Percentiles rank a stretch among this genome's conserved stretches.
These are phyloP conservation scores for Corydoras sp. DNA, from an alignment of 2,113 vertebrate species.

Conservation along the genomic window DNA sequence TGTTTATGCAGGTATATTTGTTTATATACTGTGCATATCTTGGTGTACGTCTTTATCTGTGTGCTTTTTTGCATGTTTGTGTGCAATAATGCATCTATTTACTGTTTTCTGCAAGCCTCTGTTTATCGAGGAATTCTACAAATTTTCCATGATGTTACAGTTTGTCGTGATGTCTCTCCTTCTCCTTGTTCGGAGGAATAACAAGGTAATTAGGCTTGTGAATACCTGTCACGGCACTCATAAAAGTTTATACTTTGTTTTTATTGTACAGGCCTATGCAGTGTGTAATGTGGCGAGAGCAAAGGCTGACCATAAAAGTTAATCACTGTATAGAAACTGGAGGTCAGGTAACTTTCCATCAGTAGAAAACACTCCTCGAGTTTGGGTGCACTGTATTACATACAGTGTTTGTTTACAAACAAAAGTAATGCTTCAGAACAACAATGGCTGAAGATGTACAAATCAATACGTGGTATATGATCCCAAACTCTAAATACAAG, in stretches of 20 bases:
- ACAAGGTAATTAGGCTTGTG: constrained; percentile 63
- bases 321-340: constrained; percentile 75
- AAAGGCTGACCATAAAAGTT: constrained; percentile 75
- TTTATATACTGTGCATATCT: too few relatives aligned
- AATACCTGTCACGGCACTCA: constrained; percentile 62
- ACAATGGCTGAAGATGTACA: too few relatives aligned
- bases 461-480: too few relatives aligned
- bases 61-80: too few relatives aligned
- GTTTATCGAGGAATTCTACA: constrained; percentile 47
- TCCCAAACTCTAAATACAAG: too few relatives aligned
- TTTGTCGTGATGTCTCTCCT: constrained; percentile 56
- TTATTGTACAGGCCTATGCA: constrained; percentile 69
- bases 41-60: too few relatives aligned
- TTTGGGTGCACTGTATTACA: too few relatives aligned
- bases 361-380: constrained; percentile 49
- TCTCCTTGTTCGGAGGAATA: constrained; percentile 66
- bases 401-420: too few relatives aligned
- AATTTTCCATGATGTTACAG: constrained; percentile 66
- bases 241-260: constrained; percentile 78
- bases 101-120: background rate
- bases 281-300: constrained; percentile 67
- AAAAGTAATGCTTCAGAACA: too few relatives aligned
- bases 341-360: constrained; percentile 77
- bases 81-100: too few relatives aligned
- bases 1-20: too few relatives aligned